Percentiles rank a stretch among this genome's conserved stretches.
phyloP scores from a whole-genome alignment of 2,113 vertebrate genomes.

The Cryptomyrus ogoouensis region DNA sequence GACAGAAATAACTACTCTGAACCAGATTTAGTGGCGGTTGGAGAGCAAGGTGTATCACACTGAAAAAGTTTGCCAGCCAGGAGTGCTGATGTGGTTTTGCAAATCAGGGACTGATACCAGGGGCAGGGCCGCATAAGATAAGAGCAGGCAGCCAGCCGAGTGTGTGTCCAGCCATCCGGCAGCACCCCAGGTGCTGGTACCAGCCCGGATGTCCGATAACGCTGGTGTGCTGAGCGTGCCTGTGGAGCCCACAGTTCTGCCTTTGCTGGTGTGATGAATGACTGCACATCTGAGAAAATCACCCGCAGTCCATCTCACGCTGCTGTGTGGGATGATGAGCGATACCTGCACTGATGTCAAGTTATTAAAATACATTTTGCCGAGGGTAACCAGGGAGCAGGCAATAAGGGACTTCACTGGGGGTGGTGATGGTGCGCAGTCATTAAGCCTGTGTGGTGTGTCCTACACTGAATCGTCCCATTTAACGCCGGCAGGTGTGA shows the following conservation, averaged over 20 bases:
- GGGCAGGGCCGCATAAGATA: constrained; percentile 32
- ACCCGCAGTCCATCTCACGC: neutral
- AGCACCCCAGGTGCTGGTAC: constrained; percentile 33
- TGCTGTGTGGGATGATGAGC: neutral
- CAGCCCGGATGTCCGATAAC: constrained; percentile 19
- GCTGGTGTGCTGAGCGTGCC: neutral
- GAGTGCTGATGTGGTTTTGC: neutral
- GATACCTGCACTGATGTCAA: neutral
- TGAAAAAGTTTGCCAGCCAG: neutral
- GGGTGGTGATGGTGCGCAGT: neutral
- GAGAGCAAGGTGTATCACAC: neutral
- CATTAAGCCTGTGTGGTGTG: neutral
- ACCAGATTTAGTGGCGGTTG: no score
- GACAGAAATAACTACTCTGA: no score
- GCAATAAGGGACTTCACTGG: neutral
- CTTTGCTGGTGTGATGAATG: neutral
- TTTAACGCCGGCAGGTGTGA: neutral
- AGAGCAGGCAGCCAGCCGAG: constrained; percentile 39
- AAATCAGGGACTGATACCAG: neutral
- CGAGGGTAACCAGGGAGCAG: neutral
- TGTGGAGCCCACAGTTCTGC: neutral
- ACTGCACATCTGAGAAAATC: neutral
- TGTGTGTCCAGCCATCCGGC: constrained; percentile 34
- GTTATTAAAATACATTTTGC: neutral
- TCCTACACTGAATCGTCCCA: neutral